Evolutionary conservation across 1,140 invertebrate genomes (phyloP), one percentile per base, ranked within the genome.

Genomic region (Cotesia typhae): DNA sequence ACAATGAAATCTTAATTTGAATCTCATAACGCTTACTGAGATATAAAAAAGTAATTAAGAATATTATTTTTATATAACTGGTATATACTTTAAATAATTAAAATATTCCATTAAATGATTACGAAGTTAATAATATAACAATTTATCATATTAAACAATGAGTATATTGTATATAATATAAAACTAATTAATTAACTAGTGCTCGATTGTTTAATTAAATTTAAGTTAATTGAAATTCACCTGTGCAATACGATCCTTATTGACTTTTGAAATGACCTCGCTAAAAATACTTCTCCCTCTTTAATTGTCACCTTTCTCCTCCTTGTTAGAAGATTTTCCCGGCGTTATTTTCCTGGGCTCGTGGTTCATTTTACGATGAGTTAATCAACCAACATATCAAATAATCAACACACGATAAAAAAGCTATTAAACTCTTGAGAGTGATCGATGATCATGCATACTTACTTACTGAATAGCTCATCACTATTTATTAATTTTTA

Each of bases 241-340:
- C 41, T 64, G 28, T 71, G 69, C 69, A 71, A 71, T 71, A 53
- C 69, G 69, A 71, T 71, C 69, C 60, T 61, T 51, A 57, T 61
- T 52, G 51, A 73, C 61, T 71, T 59, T 75, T 74, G 73, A 72
- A 78, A 78, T 74, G 71, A 63, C 51, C 36, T 71, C 59, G 76
- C 76, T 78, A 80, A 76, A 80, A 77, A 78, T 80, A 78, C 73
- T 41, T 72, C 73, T 63, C 68, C 65, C 70, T 67, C 77, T 71
- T 71, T 71, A n/a, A 71, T 71, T 61, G 61, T 52, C 17, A 61
- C 68, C 20, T 73, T 75, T 75, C 70, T 52, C 57, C 65, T 55
- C 53, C 53, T 61, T 69, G 65, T 69, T 70, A 72, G 47, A 59
- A 70, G 55, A 60, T 70, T 55, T 63, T 51, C 35, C 41, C 12